These are phyloP conservation scores for Chrysemys picta DNA, from an alignment of 2,113 vertebrate genomes.

Conservation along the genomic window DNA sequence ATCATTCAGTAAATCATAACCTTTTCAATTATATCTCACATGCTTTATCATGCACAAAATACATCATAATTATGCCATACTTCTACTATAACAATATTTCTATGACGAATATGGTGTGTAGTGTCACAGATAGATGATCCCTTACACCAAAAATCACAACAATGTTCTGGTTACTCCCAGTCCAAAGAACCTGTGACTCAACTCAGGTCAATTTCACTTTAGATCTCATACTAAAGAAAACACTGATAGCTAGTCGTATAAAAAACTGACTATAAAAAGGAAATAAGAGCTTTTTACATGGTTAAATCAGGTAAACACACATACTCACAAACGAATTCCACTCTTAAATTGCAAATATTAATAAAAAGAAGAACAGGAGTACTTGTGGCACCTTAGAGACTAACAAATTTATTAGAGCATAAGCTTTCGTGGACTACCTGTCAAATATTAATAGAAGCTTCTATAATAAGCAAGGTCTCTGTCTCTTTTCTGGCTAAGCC, in stretches of 20 bases:
- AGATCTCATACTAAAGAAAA: background rate
- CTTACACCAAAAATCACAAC: background rate
- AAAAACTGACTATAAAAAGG: background rate
- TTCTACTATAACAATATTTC: no score
- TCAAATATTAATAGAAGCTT: background rate
- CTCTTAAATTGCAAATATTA: background rate
- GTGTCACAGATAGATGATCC: background rate
- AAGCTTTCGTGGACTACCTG: no score
- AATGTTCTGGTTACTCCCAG: background rate
- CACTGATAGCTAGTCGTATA: background rate
- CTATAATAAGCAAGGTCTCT: background rate
- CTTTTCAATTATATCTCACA: no score
- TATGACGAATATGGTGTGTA: no score
- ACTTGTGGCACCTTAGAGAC: no score
- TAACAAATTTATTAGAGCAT: no score
- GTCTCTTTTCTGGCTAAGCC: background rate
- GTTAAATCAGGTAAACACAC: background rate
- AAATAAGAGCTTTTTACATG: background rate
- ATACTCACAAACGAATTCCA: background rate
- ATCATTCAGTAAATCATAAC: no score
- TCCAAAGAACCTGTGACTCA: background rate
- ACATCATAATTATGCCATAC: no score
- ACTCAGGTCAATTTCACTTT: background rate
- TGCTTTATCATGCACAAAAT: no score
- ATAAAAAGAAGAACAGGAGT: no score